These are phyloP conservation scores for Periplaneta americana DNA, from an alignment of 1,140 invertebrate species.

Conservation along the genomic window DNA sequence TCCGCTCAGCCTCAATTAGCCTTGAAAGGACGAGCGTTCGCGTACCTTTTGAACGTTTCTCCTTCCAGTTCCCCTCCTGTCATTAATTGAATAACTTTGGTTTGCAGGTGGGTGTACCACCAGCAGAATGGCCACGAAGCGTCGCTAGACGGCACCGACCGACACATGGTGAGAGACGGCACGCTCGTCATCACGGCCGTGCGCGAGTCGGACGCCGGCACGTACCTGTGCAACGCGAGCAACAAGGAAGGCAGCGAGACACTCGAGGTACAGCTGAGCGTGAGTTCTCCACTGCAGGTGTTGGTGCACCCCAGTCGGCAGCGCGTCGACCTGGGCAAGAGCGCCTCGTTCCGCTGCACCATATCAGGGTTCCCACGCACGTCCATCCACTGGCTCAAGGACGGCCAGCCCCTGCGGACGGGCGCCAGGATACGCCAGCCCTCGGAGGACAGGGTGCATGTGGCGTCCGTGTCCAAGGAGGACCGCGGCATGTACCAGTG, in stretches of 20 bases:
- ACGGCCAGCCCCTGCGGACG: constrained; percentile 56
- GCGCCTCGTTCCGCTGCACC: constrained; percentile 46
- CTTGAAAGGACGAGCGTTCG: too few species aligned
- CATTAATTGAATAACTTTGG: background rate
- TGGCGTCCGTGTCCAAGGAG: constrained; percentile 60
- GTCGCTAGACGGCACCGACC: constrained; percentile 42
- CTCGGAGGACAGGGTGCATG: constrained; percentile 47
- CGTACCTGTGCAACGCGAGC: constrained; percentile 49
- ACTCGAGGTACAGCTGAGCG: constrained; percentile 45
- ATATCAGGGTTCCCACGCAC: constrained; percentile 42
- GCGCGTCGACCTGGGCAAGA: constrained; percentile 47
- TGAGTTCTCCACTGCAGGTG: constrained; percentile 46
- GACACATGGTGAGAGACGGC: constrained; percentile 44
- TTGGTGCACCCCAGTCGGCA: constrained; percentile 50
- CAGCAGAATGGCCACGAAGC: constrained; percentile 40
- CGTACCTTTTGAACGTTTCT: too few species aligned
- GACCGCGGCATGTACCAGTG: constrained; percentile 84
- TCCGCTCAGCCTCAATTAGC: too few species aligned
- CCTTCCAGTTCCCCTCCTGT: background rate
- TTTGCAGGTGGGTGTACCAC: constrained; percentile 42
- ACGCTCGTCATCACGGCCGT: constrained; percentile 46
- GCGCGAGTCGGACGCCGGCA: constrained; percentile 43
- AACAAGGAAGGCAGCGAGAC: constrained; percentile 53
- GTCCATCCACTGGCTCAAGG: constrained; percentile 46
- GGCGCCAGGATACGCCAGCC: constrained; percentile 45